These are phyloP conservation scores for Tipula vernalis DNA, from an alignment of 2,888 invertebrate species.

Conservation along the genomic window DNA sequence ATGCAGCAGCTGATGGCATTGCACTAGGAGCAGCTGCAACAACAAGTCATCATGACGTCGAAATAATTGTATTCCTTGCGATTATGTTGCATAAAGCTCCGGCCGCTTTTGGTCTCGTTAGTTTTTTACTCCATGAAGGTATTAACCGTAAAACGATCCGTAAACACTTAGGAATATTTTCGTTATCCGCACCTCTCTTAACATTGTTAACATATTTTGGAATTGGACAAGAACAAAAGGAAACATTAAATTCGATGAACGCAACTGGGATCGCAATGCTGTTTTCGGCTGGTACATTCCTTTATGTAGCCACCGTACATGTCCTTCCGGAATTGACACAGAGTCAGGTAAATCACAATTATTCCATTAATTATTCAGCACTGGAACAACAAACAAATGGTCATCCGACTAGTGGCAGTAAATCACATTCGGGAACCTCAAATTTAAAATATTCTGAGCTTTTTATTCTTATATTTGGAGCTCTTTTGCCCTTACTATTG, in stretches of 20 bases:
- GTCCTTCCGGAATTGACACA: slow-evolving; percentile 88
- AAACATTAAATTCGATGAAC: slow-evolving; percentile 75
- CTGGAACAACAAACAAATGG: slow-evolving; percentile 23
- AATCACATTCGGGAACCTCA: slow-evolving; percentile 18
- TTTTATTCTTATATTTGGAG: slow-evolving; percentile 70
- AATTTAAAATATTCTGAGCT: slow-evolving; percentile 69
- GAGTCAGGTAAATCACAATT: slow-evolving; percentile 27
- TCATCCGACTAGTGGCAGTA: slow-evolving; percentile 20
- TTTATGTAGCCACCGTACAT: slow-evolving; percentile 97
- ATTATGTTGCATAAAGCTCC: slow-evolving; percentile 99
- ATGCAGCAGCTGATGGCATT: slow-evolving; percentile 95
- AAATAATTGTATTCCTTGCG: slow-evolving; percentile 94
- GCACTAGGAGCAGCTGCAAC: slow-evolving; percentile 97
- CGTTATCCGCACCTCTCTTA: slow-evolving; percentile 79
- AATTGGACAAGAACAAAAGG: slow-evolving; percentile 87
- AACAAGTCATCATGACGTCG: slow-evolving; percentile 90
- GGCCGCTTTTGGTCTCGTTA: slow-evolving; percentile 95
- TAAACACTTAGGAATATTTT: slow-evolving; percentile 83
- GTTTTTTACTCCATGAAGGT: slow-evolving; percentile 92
- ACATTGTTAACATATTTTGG: slow-evolving; percentile 88
- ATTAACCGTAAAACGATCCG: slow-evolving; percentile 75
- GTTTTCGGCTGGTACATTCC: slow-evolving; percentile 96
- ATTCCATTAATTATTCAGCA: slow-evolving; percentile 24
- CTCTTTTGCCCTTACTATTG: slow-evolving; percentile 77
- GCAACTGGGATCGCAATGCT: slow-evolving; percentile 96